Evolutionary conservation across 1,140 invertebrate genomes (phyloP).

Genomic region (Hylyphantes graminicola): DNA sequence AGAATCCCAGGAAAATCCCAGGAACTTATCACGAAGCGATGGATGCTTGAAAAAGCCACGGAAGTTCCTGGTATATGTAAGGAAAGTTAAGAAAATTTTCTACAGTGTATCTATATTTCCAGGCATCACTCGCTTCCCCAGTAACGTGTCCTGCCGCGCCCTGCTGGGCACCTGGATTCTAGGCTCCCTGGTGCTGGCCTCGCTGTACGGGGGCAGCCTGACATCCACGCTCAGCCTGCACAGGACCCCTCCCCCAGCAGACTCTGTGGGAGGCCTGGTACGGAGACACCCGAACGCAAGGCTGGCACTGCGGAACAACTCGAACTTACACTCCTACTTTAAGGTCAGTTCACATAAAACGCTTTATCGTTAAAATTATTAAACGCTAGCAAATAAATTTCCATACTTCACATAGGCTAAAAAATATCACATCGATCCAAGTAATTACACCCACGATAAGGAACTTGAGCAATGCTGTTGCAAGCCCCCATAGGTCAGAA

Average conservation of each 20-base stretch:
- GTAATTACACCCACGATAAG: too few relatives aligned
- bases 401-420: too few relatives aligned
- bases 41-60: too few relatives aligned
- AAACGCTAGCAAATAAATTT: too few relatives aligned
- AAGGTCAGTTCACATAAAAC: slow-evolving; percentile 5
- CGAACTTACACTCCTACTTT: slow-evolving; percentile 37
- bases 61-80: too few relatives aligned
- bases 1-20: too few relatives aligned
- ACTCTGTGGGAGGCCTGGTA: slow-evolving; percentile 3
- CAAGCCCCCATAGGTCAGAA: too few relatives aligned
- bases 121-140: slow-evolving; percentile 1
- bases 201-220: slow-evolving; percentile 33
- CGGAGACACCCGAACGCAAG: slow-evolving; percentile 13
- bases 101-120: neutral
- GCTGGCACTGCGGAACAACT: slow-evolving; percentile 30
- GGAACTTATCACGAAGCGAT: too few relatives aligned
- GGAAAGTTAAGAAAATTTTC: too few relatives aligned
- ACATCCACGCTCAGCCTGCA: slow-evolving; percentile 41
- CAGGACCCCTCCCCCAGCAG: neutral
- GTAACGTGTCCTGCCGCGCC: neutral
- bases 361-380: too few relatives aligned
- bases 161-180: slow-evolving; percentile 25
- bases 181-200: slow-evolving; percentile 18
- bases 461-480: too few relatives aligned
- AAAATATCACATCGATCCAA: too few relatives aligned